Evolutionary conservation across 2,113 vertebrate genomes (phyloP), one percentile per base, ranked within the genome.

Genomic region (Psilopsiagon aymara): DNA sequence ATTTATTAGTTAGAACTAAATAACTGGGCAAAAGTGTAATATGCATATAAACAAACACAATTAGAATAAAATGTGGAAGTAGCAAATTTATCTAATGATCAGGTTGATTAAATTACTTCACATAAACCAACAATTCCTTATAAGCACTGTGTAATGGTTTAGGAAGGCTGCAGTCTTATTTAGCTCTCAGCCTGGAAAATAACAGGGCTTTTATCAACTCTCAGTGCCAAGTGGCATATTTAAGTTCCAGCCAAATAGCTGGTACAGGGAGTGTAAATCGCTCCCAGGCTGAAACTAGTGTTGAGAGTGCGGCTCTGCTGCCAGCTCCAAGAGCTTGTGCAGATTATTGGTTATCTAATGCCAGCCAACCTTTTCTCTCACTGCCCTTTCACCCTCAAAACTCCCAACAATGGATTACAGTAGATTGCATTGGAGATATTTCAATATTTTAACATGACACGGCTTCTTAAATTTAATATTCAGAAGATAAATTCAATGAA

Each of bases 161-260:
- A 89, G 78, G 81, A 92, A 95, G 70, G 43, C 78, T 91, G 81
- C 70, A 82, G 67, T 62, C 75, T 90, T 46, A 7, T 91, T 96
- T 80, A 90, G 82, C 74, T 80, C 66, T 89, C 82, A 94, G 89
- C 17, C 89, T 94, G 75, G 66, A 95, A 96, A 95, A 95, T 94
- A 95, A 91, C 91, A 94, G 75, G 84, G 91, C 53, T 97, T 95
- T 95, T 95, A 95, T 88, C 35, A 41, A 17, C 59, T 78, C 84
- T 57, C 81, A 13, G 70, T 91, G 93, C 94, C 96, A 96, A 97
- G 84, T 91, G 93, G 87, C 75, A 95, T 95, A 93, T 82, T 95
- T 91, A 95, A 95, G 78, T 85, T 91, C 74, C 87, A 95, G 94
- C 95, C 95, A 97, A 97, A 97, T 95, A 91, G 84, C 93, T 95